A percentile compares a stretch with the other conserved stretches of the same genome.
Evolutionary conservation across 1,140 invertebrate genomes (phyloP).

Genomic region (Arion vulgaris): DNA sequence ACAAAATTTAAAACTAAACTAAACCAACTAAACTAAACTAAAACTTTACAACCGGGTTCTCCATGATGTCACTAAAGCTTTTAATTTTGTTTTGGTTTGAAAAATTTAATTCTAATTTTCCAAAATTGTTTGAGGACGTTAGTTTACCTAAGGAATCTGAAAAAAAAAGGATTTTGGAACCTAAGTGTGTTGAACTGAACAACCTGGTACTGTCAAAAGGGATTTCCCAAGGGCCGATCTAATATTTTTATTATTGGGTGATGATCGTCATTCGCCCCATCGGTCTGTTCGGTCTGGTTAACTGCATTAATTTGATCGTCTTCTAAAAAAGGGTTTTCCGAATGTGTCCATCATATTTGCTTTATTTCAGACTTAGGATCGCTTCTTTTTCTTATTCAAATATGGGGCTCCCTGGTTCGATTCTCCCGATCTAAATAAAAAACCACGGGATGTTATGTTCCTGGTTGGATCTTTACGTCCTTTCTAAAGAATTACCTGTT

Average conservation of each 20-base stretch:
- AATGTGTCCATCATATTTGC: constrained; percentile 5
- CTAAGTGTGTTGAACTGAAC: too few species aligned
- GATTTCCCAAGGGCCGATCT: background rate
- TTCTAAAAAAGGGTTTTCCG: constrained; percentile 4
- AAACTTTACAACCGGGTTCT: too few species aligned
- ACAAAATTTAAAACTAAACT: too few species aligned
- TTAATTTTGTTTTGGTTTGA: too few species aligned
- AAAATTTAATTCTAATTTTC: too few species aligned
- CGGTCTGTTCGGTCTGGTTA: background rate
- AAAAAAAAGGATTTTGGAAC: too few species aligned
- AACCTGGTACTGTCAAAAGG: too few species aligned
- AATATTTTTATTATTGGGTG: background rate
- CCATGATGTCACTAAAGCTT: too few species aligned
- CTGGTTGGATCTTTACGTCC: background rate
- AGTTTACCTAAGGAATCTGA: too few species aligned
- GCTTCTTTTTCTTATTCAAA: background rate
- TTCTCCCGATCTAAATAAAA: background rate
- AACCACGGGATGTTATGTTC: background rate
- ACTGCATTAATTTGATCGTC: constrained; percentile 12
- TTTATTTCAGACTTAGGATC: background rate
- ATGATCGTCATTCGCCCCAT: background rate
- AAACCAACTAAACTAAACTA: too few species aligned
- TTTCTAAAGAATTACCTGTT: constrained; percentile 6
- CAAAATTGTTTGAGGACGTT: too few species aligned
- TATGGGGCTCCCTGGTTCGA: background rate